Base-by-base conservation (phyloP, 2,797 vertebrate species). In the Chiropotes sagulatus region DNA sequence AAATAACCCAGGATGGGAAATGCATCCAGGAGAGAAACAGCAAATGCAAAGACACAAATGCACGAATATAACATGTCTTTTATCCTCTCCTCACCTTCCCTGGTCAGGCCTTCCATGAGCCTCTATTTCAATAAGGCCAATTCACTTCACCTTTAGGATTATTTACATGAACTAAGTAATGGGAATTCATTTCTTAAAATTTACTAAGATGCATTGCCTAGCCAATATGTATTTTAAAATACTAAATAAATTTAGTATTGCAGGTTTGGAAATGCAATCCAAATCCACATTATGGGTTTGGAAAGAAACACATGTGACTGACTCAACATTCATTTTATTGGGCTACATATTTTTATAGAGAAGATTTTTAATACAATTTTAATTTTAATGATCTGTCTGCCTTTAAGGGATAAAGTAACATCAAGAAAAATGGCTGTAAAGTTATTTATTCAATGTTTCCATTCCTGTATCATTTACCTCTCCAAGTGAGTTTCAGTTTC, bases 291-390 rank as follows among this genome's bases (percentile, higher is more conserved):
- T 88, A 83, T 46, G 61, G 13, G 82, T 84, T 54, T 81, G 57
- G 84, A 96, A 67, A 79, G 70, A 90, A 58, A 88, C 50, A 54
- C 54, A 92, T 86, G 48, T 84, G 30, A 96, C 52, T 61, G 48
- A 96, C 13, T 96, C 73, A 50, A 96, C n/a, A 78, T 54, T 81
- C 48, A 80, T 79, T 82, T 96, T 96, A 97, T 50, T 95, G 44
- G 92, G 50, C 84, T 86, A 88, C 22, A 75, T 82, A 46, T 67
- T 95, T 93, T 96, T 61, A 78, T 17, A 80, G 64, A 88, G 67
- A 95, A 93, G 33, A 76, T 20, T 88, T 97, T 96, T 84, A 90
- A 88, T 39, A 58, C 17, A 13, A 96, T 86, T 96, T 98, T 95
- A 83, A 96, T 93, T 95, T 83, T 88, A 96, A 95, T 81, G 20